Evolutionary conservation across 2,113 vertebrate species (phyloP).

Genomic region (Hemicordylus capensis): DNA sequence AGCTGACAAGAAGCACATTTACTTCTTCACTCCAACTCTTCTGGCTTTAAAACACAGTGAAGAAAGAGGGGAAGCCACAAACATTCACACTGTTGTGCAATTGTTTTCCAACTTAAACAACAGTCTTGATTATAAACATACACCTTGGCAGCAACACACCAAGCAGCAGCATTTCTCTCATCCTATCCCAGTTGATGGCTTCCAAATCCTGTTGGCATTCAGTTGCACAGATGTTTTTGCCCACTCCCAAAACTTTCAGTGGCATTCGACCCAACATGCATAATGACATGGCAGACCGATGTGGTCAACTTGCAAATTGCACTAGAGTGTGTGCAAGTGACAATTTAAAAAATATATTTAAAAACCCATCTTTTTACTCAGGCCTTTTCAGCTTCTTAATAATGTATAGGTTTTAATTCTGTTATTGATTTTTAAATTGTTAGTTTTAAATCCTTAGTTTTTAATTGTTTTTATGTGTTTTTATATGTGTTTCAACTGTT

Average conservation of each 20-base stretch:
- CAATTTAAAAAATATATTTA: no score
- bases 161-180: accelerated
- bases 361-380: no score
- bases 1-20: not conserved
- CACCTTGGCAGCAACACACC: not conserved
- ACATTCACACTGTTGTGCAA: not conserved
- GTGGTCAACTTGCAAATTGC: no score
- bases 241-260: not conserved
- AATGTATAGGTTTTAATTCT: no score
- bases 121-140: not conserved
- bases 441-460: no score
- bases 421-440: no score
- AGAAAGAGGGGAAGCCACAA: not conserved
- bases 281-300: no score
- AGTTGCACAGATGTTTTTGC: not conserved
- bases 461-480: no score
- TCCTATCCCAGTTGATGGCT: not conserved
- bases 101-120: not conserved
- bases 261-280: no score
- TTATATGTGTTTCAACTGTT: no score
- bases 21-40: not conserved
- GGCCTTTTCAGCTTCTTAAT: no score
- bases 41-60: accelerated
- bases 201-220: not conserved
- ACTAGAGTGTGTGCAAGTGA: no score